Evolutionary conservation across 2,797 vertebrate species (phyloP).

Genomic region (Epinephelus coioides): DNA sequence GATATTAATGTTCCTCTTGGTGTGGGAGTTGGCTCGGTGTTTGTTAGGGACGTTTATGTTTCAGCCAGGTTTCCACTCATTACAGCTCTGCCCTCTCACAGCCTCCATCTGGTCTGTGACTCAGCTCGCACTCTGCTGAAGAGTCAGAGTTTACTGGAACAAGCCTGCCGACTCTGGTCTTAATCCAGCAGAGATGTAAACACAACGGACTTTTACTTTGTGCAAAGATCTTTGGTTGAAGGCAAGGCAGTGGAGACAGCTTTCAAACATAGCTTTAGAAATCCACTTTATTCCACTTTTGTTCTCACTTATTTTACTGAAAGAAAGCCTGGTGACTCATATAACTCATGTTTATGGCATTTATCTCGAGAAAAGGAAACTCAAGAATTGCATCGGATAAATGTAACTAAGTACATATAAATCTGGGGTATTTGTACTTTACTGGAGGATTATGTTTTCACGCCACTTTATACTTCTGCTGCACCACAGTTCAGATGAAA

Average conservation of each 20-base stretch:
- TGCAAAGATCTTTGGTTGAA: not conserved
- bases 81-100: constrained; percentile 16
- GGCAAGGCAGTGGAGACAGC: not conserved
- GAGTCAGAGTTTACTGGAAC: constrained; percentile 65
- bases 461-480: not conserved
- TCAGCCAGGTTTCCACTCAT: constrained; percentile 55
- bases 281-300: not conserved
- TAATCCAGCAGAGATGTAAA: constrained; percentile 31
- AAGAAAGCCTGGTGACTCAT: not conserved
- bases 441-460: too few species aligned
- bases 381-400: too few species aligned
- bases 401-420: too few species aligned
- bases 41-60: constrained; percentile 1
- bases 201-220: not conserved
- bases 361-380: not conserved
- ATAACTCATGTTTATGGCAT: not conserved
- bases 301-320: not conserved
- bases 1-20: not conserved
- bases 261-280: not conserved
- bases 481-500: too few species aligned
- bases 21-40: constrained; percentile 6
- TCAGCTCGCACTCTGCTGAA: constrained; percentile 39
- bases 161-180: constrained; percentile 1
- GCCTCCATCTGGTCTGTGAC: constrained; percentile 58
- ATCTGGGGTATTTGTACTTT: too few species aligned